Conservation (phyloP, 2,888 invertebrate species). For the Amiota communis region DNA sequence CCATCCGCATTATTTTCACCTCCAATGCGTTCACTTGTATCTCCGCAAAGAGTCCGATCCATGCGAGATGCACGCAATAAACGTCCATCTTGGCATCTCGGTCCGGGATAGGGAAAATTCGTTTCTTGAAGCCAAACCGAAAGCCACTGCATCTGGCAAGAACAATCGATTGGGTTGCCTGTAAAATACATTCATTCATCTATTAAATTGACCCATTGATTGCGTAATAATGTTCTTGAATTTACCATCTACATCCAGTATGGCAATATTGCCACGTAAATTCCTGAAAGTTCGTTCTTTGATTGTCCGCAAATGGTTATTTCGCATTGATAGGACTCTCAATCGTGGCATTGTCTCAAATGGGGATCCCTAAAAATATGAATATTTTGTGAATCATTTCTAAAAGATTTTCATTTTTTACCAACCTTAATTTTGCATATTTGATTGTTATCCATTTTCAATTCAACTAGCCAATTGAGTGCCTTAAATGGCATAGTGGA, state of each 20-base stretch:
- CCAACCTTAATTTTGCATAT: constrained; percentile 82
- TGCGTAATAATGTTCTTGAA: background rate
- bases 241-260: constrained; percentile 87
- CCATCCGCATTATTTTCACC: constrained; percentile 32
- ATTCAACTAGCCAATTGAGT: constrained; percentile 89
- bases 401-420: background rate
- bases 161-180: constrained; percentile 89
- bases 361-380: constrained; percentile 77
- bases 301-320: constrained; percentile 83
- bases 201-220: background rate
- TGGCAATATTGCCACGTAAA: constrained; percentile 85
- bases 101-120: constrained; percentile 79
- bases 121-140: constrained; percentile 87
- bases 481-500: constrained; percentile 80
- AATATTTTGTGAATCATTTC: background rate
- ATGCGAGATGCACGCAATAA: constrained; percentile 83
- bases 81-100: constrained; percentile 85
- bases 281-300: constrained; percentile 84
- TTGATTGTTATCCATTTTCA: constrained; percentile 88
- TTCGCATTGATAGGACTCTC: constrained; percentile 84
- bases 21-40: constrained; percentile 57
- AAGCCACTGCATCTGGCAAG: constrained; percentile 88
- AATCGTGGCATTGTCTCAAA: constrained; percentile 89
- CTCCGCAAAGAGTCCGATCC: constrained; percentile 79
- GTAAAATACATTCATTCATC: background rate